phyloP scores from a whole-genome alignment of 2,797 vertebrate species.

The Cyprinodon diabolis region DNA sequence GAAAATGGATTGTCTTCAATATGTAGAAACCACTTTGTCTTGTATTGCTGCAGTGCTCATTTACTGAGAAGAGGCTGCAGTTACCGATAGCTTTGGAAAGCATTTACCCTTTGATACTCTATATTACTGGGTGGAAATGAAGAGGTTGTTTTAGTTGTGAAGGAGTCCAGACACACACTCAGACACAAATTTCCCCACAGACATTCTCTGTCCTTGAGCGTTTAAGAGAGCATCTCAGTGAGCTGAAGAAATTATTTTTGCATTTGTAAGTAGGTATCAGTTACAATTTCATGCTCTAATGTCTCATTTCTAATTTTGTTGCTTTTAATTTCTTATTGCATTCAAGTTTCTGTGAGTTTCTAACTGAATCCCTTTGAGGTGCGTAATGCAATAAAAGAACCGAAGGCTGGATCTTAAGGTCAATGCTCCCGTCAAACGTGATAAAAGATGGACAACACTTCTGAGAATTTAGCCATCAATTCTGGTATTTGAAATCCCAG shows the following conservation, averaged over 20 bases:
- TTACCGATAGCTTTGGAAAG: slow-evolving; percentile 39
- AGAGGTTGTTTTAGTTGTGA: slow-evolving; percentile 49
- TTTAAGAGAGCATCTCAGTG: slow-evolving; percentile 33
- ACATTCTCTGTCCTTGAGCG: slow-evolving; percentile 46
- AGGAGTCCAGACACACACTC: slow-evolving; percentile 19
- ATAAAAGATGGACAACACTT: slow-evolving; percentile 17
- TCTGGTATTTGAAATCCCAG: slow-evolving; percentile 9
- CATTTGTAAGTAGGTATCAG: slow-evolving; percentile 26
- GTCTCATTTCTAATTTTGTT: slow-evolving; percentile 16
- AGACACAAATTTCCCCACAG: slow-evolving; percentile 4
- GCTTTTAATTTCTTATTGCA: slow-evolving; percentile 3
- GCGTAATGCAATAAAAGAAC: slow-evolving; percentile 10
- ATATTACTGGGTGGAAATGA: slow-evolving; percentile 42
- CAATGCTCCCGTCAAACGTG: slow-evolving; percentile 7
- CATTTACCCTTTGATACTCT: slow-evolving; percentile 60
- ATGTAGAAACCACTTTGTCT: slow-evolving; percentile 52
- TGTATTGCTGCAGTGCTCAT: slow-evolving; percentile 51
- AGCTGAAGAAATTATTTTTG: slow-evolving; percentile 13
- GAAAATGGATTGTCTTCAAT: slow-evolving; percentile 58
- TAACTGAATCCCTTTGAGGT: slow-evolving; percentile 11
- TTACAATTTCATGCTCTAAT: background rate
- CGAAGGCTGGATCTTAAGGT: slow-evolving; percentile 9
- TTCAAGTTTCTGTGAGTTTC: slow-evolving; percentile 8
- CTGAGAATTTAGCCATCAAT: slow-evolving; percentile 21
- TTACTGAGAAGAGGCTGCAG: slow-evolving; percentile 39